Evolutionary conservation across 2,797 vertebrate genomes (phyloP).

Genomic region (Catamblyrhynchus diadema): DNA sequence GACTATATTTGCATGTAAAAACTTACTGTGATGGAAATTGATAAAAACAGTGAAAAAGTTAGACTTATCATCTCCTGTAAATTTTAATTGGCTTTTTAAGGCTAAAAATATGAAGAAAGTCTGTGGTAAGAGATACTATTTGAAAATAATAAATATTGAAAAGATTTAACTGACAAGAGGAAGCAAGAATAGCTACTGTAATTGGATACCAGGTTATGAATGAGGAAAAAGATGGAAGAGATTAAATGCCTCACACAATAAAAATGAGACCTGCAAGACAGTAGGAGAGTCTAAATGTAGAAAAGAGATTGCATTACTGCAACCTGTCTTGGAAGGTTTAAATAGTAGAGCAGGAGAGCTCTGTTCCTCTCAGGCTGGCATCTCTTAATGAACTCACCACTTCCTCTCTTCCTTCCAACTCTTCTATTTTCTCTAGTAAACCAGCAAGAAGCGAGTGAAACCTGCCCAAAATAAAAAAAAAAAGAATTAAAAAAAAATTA

Average conservation of each 20-base stretch:
- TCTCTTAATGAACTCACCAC: background rate
- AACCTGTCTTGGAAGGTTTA: constrained; percentile 16
- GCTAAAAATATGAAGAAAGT: constrained; percentile 14
- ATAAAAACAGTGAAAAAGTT: constrained; percentile 16
- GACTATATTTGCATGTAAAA: constrained; percentile 24
- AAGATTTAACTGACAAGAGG: constrained; percentile 16
- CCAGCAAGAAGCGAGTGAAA: background rate
- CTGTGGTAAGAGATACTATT: background rate
- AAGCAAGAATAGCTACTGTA: constrained; percentile 59
- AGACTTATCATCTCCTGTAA: constrained; percentile 11
- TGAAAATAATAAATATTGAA: constrained; percentile 57
- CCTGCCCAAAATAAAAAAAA: background rate
- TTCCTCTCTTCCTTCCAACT: background rate
- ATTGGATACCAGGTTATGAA: constrained; percentile 49
- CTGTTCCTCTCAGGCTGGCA: background rate
- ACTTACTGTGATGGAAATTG: constrained; percentile 24
- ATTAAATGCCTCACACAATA: constrained; percentile 39
- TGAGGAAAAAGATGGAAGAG: constrained; percentile 44
- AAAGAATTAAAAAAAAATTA: accelerated
- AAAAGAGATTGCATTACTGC: constrained; percentile 13
- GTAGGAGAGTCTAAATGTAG: background rate
- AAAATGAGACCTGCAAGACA: constrained; percentile 23
- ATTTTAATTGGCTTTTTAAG: constrained; percentile 59
- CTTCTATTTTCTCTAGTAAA: background rate
- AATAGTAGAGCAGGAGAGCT: background rate